Base-by-base conservation (phyloP, 2,113 vertebrate species). In the Camelus bactrianus region DNA sequence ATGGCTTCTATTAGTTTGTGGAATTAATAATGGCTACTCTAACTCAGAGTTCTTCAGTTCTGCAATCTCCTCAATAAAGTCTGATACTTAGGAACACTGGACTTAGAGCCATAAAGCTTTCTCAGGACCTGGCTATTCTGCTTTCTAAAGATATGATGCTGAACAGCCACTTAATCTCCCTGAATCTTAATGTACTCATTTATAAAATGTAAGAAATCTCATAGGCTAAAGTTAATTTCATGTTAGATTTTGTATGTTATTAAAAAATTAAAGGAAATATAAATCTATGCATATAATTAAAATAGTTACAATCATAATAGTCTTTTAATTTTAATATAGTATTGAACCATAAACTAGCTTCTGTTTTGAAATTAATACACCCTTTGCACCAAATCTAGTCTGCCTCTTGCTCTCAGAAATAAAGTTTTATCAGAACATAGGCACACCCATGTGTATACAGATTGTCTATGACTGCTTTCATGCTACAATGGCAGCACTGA, bases 251-350 rank as follows among this genome's bases (percentile, higher is more conserved):
- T 58, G 0, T 8, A 64, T 65, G 7, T 56, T 87, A 46, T 64
- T 85, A 89, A 89, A 87, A 90, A 85, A 60, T 26, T 67, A 94
- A 67, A 95, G 28, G 13, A 86, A 96, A 58, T 95, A 2, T 93
- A 92, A 89, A 89, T 3, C 13, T 80, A 6, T 91, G 52, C 11
- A 20, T 80, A 81, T 22, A 65, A 89, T 50, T 83, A 89, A 35
- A 16, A 93, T 28, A 69, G 46, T 70, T 89, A 38, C 1, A 86
- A 14, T 80, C 15, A 76, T 50, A 92, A 82, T 28, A 91, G 26
- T 91, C 20, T 70, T 93, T 64, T 81, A 89, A 76, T 76, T 91
- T 24, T 32, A 91, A 35, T 1, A 52, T 46, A 92, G 42, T 6
- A 60, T 42, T 93, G 20, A 77, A 26, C 7, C 24, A 82, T 86